Conservation (phyloP, 2,113 vertebrate species). For the Strix aluco region DNA sequence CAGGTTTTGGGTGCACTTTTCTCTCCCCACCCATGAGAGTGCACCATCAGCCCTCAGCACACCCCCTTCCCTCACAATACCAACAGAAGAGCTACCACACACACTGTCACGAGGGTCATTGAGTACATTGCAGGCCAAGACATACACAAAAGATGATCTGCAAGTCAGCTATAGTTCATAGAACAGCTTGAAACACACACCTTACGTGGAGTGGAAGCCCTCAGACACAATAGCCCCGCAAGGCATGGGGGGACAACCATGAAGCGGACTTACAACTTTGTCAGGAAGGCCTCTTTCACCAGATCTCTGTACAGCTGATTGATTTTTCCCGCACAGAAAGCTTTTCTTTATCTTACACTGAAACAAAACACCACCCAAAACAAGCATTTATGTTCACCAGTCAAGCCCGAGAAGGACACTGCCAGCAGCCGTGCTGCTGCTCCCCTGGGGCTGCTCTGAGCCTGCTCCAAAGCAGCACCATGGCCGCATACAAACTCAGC, state of each 20-base stretch:
- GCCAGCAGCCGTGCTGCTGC: neutral
- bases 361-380: neutral
- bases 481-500: accelerated
- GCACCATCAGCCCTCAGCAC: neutral
- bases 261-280: neutral
- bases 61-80: neutral
- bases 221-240: neutral
- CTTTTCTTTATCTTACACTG: neutral
- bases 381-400: neutral
- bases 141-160: accelerated
- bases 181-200: neutral
- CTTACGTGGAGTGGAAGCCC: accelerated
- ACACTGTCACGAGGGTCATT: accelerated
- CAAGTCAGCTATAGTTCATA: neutral
- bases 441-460: neutral
- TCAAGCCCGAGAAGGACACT: accelerated
- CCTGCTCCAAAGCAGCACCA: neutral
- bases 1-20: neutral
- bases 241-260: accelerated
- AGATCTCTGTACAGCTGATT: neutral
- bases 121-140: neutral
- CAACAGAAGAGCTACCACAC: neutral
- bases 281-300: neutral
- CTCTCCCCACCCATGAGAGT: neutral
- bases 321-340: neutral